Conservation (phyloP, 2,797 vertebrate genomes). For the Hippoglossus hippoglossus region DNA sequence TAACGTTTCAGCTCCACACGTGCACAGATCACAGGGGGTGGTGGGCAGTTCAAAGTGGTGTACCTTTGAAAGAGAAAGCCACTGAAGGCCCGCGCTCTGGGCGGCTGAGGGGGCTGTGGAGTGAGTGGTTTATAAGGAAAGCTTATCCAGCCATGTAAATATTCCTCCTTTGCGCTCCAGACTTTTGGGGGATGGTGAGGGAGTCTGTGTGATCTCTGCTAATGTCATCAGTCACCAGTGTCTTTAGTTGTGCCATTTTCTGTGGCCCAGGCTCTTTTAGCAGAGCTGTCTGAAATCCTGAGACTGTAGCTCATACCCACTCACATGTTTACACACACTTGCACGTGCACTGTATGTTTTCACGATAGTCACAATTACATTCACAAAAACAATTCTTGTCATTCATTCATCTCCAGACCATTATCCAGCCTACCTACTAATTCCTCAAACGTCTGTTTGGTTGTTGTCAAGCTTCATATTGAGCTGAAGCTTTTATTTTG, state of each 20-base stretch:
- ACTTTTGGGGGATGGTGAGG: slow-evolving; percentile 42
- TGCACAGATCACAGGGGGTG: slow-evolving; percentile 32
- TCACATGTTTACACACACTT: slow-evolving; percentile 17
- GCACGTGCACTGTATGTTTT: background rate
- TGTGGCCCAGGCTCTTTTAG: slow-evolving; percentile 16
- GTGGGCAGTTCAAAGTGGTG: slow-evolving; percentile 12
- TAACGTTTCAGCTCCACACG: slow-evolving; percentile 8
- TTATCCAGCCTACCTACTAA: no score
- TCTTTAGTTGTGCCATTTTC: slow-evolving; percentile 49
- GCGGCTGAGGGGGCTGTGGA: slow-evolving; percentile 23
- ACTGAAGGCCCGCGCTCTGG: slow-evolving; percentile 22
- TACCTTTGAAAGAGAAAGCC: slow-evolving; percentile 34
- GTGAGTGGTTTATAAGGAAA: slow-evolving; percentile 61
- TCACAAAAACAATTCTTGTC: no score
- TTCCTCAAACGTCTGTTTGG: no score
- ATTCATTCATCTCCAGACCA: background rate
- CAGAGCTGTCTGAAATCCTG: slow-evolving; percentile 23
- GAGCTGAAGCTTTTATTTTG: no score
- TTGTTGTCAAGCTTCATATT: background rate
- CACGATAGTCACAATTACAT: slow-evolving; percentile 1
- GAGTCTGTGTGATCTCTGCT: slow-evolving; percentile 69
- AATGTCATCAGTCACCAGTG: slow-evolving; percentile 75
- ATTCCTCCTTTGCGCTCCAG: slow-evolving; percentile 57
- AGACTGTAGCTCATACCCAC: slow-evolving; percentile 10
- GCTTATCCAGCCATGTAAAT: slow-evolving; percentile 59